Percentiles rank a stretch among this genome's conserved stretches.
Evolutionary conservation across 35 echinoderm and acorn worm genomes (phyloP).

Genomic region (Nesometra sesokonis): DNA sequence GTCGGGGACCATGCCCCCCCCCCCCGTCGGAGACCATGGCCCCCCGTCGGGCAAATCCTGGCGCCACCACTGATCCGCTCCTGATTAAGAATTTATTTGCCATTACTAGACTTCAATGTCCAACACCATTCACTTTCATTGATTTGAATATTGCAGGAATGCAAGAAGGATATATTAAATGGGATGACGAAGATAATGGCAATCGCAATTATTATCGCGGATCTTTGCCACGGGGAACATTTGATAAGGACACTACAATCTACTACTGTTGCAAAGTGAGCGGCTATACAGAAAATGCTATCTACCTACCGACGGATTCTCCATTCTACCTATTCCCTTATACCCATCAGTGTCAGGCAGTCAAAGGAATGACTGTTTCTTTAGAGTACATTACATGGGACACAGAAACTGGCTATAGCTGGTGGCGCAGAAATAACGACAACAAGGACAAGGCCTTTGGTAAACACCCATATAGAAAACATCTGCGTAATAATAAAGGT

Average conservation of each 20-base stretch:
- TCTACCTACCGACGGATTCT: constrained; percentile 35
- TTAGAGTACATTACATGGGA: neutral
- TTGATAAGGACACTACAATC: constrained; percentile 49
- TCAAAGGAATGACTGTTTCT: neutral
- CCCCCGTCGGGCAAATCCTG: too few relatives aligned
- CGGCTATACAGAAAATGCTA: constrained; percentile 32
- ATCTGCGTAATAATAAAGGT: too few relatives aligned
- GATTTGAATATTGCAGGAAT: constrained; percentile 28
- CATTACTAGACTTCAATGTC: too few relatives aligned
- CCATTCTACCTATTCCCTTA: constrained; percentile 42
- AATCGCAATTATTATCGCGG: constrained; percentile 35
- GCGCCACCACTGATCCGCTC: too few relatives aligned
- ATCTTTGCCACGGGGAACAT: constrained; percentile 38
- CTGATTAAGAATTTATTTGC: neutral
- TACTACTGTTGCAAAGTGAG: constrained; percentile 63
- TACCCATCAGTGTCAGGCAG: constrained; percentile 41
- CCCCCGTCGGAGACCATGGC: too few relatives aligned
- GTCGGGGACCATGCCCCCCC: too few relatives aligned
- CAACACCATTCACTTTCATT: neutral
- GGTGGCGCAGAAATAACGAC: too few relatives aligned
- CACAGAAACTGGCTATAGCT: too few relatives aligned
- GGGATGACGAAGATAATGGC: constrained; percentile 67
- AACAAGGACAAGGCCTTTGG: too few relatives aligned
- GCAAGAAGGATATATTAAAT: constrained; percentile 37
- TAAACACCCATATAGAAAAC: too few relatives aligned